Evolutionary conservation across 2,113 vertebrate genomes (phyloP).

Genomic region (Dromas ardeola): DNA sequence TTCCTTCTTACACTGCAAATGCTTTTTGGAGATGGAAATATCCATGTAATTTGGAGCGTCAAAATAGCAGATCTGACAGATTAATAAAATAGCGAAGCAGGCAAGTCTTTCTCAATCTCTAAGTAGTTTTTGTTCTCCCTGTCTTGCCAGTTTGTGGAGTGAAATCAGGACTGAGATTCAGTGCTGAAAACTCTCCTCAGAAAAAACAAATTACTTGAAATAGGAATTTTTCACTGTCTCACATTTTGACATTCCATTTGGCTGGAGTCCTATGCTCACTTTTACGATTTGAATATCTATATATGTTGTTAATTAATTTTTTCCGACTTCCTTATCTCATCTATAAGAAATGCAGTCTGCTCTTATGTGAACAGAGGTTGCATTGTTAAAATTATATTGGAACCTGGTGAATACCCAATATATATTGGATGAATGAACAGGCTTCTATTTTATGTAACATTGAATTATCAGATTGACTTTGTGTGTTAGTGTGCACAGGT

Average conservation of each 20-base stretch:
- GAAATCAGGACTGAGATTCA: background rate
- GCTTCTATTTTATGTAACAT: background rate
- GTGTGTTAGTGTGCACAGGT: background rate
- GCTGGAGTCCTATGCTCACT: background rate
- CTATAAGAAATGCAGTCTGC: background rate
- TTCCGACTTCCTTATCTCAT: background rate
- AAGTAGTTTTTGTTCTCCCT: background rate
- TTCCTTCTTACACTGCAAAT: background rate
- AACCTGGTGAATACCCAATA: background rate
- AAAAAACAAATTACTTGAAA: background rate
- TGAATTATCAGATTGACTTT: background rate
- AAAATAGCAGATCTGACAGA: background rate
- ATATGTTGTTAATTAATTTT: background rate
- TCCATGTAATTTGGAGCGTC: background rate
- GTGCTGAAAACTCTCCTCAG: background rate
- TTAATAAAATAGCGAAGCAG: background rate
- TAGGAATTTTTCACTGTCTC: background rate
- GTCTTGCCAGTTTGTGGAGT: background rate
- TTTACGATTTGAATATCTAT: background rate
- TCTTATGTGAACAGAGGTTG: background rate
- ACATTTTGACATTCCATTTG: background rate
- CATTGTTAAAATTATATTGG: background rate
- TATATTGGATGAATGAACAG: background rate
- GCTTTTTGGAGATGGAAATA: background rate
- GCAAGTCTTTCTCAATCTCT: background rate